Percentiles rank a stretch among this genome's conserved stretches.
These are phyloP conservation scores for Blera fallax DNA, from an alignment of 2,888 invertebrate genomes.

Conservation along the genomic window DNA sequence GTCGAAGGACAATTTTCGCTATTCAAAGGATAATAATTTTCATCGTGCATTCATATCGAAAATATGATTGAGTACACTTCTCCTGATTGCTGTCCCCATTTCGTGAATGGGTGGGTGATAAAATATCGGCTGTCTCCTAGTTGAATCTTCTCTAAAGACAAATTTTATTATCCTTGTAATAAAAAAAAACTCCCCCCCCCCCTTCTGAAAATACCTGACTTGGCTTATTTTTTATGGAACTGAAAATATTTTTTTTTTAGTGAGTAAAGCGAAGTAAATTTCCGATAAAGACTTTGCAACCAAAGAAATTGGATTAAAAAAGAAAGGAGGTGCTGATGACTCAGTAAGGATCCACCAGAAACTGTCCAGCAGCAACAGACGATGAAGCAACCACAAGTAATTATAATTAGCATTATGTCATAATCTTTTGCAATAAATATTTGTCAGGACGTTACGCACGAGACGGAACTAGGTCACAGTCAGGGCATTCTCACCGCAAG, in stretches of 20 bases:
- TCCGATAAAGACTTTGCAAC: background rate
- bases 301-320: background rate
- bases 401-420: constrained; percentile 38
- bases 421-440: constrained; percentile 45
- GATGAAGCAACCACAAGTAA: background rate
- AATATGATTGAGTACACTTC: background rate
- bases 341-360: background rate
- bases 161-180: background rate
- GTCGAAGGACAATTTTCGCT: background rate
- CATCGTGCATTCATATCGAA: background rate
- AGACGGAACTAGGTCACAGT: constrained; percentile 30
- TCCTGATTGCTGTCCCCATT: background rate
- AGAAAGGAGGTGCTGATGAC: background rate
- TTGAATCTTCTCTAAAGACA: background rate
- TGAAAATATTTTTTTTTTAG: background rate
- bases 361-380: background rate
- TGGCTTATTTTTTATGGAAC: background rate
- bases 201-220: background rate
- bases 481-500: background rate
- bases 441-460: constrained; percentile 34
- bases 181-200: background rate
- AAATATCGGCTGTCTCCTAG: background rate
- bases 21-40: background rate
- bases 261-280: background rate
- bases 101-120: background rate